phyloP scores from a whole-genome alignment of 2,797 vertebrate genomes.

The Chelonia mydas region DNA sequence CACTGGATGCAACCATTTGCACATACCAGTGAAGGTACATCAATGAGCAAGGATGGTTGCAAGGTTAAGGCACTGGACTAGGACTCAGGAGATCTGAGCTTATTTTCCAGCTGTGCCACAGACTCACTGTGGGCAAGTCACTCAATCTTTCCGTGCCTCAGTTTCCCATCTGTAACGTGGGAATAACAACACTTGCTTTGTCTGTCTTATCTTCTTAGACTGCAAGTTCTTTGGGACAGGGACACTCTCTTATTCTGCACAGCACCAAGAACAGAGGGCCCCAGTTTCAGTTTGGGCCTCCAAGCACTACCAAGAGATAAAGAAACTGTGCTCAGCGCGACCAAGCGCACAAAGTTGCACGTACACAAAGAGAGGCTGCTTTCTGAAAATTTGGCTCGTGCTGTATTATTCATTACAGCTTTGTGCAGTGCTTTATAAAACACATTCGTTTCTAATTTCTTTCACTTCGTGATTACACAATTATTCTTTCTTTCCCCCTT shows the following conservation, averaged over 20 bases:
- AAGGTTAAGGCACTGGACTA: not conserved
- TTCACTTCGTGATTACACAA: not conserved
- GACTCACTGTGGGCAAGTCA: fast-evolving
- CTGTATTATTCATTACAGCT: not conserved
- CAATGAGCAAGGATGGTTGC: not conserved
- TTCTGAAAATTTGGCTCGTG: not conserved
- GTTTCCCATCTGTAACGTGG: not conserved
- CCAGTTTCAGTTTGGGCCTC: not conserved
- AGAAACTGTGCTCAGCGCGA: not conserved
- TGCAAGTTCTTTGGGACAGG: not conserved
- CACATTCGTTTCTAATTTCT: not conserved
- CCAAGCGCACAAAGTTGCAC: not conserved
- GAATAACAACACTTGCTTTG: not conserved
- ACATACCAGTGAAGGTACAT: not conserved
- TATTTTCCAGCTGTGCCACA: not conserved
- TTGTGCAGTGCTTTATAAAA: not conserved
- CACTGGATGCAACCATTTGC: not conserved
- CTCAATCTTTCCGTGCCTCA: fast-evolving
- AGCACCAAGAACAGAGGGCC: not conserved
- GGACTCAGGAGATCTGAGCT: not conserved
- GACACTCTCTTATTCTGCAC: not conserved
- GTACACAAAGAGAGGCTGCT: not conserved
- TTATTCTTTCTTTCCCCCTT: not conserved
- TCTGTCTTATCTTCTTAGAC: not conserved
- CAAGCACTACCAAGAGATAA: not conserved